A percentile compares a stretch with the other conserved stretches of the same genome.
Evolutionary conservation across 2,113 vertebrate genomes (phyloP).

Genomic region (Chaenocephalus aceratus): DNA sequence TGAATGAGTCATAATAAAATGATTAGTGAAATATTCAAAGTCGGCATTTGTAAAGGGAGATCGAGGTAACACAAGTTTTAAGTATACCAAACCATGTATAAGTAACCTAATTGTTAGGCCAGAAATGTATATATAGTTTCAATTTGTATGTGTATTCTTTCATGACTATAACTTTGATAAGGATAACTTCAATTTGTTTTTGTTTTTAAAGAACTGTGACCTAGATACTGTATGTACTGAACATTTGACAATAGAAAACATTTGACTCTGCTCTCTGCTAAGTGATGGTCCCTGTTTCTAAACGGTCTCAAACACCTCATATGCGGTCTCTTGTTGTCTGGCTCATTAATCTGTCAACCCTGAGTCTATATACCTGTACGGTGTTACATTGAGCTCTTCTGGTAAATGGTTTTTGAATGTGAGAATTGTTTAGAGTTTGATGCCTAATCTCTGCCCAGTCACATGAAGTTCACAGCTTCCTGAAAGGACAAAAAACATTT

Average conservation of each 20-base stretch:
- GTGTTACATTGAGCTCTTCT: background rate
- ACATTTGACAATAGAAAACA: too few relatives aligned
- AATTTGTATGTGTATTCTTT: too few relatives aligned
- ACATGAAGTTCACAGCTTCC: slow-evolving; percentile 21
- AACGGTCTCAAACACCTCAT: background rate
- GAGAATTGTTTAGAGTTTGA: background rate
- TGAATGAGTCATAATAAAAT: background rate
- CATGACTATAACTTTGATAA: too few relatives aligned
- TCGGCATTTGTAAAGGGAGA: background rate
- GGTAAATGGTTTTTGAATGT: slow-evolving; percentile 21
- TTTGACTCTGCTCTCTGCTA: too few relatives aligned
- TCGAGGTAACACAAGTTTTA: too few relatives aligned
- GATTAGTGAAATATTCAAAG: background rate
- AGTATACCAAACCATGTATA: too few relatives aligned
- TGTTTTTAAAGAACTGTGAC: too few relatives aligned
- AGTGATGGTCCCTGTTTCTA: background rate
- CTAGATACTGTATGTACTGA: too few relatives aligned
- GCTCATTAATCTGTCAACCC: background rate
- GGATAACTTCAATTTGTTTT: too few relatives aligned
- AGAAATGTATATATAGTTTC: too few relatives aligned
- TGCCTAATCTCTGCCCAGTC: slow-evolving; percentile 18
- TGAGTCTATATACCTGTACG: background rate
- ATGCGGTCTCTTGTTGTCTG: background rate
- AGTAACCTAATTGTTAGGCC: too few relatives aligned
- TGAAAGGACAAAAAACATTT: slow-evolving; percentile 35